Evolutionary conservation across 2,888 invertebrate genomes (phyloP).

Genomic region (Mycalesis mineus): DNA sequence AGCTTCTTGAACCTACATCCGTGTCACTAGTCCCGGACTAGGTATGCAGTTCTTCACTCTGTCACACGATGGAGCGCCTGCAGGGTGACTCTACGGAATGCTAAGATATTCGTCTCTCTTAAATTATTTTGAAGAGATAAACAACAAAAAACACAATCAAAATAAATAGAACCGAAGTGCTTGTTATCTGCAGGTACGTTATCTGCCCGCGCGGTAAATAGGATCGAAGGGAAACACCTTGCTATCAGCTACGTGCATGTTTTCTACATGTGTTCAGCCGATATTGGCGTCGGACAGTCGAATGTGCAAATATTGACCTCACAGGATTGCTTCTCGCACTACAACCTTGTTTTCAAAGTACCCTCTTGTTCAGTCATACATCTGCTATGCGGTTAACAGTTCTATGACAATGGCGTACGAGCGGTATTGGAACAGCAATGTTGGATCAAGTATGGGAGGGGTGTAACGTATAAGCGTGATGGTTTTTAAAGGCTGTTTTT

Average conservation of each 20-base stretch:
- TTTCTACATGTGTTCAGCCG: not conserved
- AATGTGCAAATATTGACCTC: conserved; percentile 22
- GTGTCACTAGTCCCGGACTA: no score
- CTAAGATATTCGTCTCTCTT: no score
- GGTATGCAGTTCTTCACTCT: no score
- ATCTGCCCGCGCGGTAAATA: not conserved
- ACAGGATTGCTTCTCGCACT: conserved; percentile 14
- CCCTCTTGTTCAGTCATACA: not conserved
- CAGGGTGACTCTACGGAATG: no score
- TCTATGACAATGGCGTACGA: not conserved
- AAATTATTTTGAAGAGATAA: no score
- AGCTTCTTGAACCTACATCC: no score
- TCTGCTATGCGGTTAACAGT: not conserved
- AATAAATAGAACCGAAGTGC: not conserved
- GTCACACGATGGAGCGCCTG: no score
- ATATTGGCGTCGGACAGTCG: conserved; percentile 19
- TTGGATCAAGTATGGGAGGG: not conserved
- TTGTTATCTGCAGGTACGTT: not conserved
- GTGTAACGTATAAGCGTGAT: not conserved
- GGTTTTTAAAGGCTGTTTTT: conserved; percentile 5
- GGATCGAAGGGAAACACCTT: not conserved
- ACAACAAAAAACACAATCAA: no score
- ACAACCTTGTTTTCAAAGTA: conserved; percentile 11
- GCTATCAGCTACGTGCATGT: not conserved
- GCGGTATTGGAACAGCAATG: not conserved